phyloP scores from a whole-genome alignment of 2,888 invertebrate species.

The Scaptomyza cyrtandrae region DNA sequence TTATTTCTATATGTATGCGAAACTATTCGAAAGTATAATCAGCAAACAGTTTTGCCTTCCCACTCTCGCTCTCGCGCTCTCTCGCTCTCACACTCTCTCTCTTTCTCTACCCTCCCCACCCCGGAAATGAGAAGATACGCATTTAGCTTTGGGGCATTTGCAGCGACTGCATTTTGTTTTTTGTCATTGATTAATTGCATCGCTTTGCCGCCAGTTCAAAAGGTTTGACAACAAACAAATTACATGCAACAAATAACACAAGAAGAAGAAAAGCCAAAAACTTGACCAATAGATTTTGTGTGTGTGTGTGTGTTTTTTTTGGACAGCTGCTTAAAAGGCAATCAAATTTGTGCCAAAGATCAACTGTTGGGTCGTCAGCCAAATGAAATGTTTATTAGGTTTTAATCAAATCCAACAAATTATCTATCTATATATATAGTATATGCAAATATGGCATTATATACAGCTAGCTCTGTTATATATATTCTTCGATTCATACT shows the following conservation, averaged over 20 bases:
- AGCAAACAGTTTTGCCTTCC: constrained; percentile 41
- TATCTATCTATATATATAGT: neutral
- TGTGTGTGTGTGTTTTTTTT: no score
- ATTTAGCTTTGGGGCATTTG: neutral
- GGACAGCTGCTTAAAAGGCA: constrained; percentile 34
- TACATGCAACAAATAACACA: constrained; percentile 12
- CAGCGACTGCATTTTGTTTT: constrained; percentile 35
- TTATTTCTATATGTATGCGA: constrained; percentile 7
- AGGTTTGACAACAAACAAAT: constrained; percentile 60
- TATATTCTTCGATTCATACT: no score
- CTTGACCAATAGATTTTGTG: no score
- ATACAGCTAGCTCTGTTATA: no score
- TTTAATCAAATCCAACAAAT: neutral
- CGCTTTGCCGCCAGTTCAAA: constrained; percentile 50
- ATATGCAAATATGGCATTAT: no score
- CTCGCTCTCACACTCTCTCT: neutral
- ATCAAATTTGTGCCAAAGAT: constrained; percentile 43
- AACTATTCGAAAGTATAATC: constrained; percentile 35
- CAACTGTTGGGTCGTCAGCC: constrained; percentile 17
- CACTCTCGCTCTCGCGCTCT: neutral
- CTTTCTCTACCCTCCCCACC: no score
- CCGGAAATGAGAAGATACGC: neutral
- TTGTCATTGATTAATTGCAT: constrained; percentile 56
- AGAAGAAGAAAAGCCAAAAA: neutral
- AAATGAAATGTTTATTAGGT: neutral